Evolutionary conservation across 2,113 vertebrate genomes (phyloP).

Genomic region (Phylloscopus trochilus): DNA sequence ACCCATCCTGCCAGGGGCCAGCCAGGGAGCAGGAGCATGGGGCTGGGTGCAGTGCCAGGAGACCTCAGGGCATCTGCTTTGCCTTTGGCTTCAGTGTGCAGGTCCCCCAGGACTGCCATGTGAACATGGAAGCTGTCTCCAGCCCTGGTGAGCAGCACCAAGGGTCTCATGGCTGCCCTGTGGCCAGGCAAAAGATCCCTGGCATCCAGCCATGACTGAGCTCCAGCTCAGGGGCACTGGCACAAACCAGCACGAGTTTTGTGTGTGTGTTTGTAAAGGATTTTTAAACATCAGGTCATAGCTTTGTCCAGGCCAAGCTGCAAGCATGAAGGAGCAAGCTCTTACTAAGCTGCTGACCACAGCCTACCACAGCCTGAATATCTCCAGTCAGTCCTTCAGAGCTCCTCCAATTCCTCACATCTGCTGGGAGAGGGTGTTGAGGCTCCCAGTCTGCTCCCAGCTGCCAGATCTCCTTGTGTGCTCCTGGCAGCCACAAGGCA

Average conservation of each 20-base stretch:
- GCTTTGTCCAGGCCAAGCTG: not conserved
- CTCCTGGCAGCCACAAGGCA: not conserved
- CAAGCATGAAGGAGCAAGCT: not conserved
- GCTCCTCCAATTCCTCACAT: not conserved
- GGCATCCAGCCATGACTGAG: fast-evolving
- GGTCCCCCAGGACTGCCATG: not conserved
- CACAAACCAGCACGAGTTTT: not conserved
- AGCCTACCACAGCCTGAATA: not conserved
- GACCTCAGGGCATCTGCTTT: not conserved
- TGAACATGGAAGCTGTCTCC: not conserved
- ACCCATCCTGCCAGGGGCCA: not conserved
- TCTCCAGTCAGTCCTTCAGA: not conserved
- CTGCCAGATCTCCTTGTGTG: not conserved
- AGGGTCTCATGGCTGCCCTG: not conserved
- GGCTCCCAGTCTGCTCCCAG: not conserved
- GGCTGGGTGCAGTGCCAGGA: not conserved
- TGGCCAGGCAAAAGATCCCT: fast-evolving
- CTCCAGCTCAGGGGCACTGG: not conserved
- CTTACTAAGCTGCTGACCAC: not conserved
- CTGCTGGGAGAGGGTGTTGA: not conserved
- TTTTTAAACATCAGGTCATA: not conserved
- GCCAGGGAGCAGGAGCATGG: not conserved
- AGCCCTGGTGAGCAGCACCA: not conserved
- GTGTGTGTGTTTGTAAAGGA: not conserved
- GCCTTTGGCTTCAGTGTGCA: not conserved